phyloP scores from a whole-genome alignment of 2,113 vertebrate genomes.

The Chaetodon trifascialis region DNA sequence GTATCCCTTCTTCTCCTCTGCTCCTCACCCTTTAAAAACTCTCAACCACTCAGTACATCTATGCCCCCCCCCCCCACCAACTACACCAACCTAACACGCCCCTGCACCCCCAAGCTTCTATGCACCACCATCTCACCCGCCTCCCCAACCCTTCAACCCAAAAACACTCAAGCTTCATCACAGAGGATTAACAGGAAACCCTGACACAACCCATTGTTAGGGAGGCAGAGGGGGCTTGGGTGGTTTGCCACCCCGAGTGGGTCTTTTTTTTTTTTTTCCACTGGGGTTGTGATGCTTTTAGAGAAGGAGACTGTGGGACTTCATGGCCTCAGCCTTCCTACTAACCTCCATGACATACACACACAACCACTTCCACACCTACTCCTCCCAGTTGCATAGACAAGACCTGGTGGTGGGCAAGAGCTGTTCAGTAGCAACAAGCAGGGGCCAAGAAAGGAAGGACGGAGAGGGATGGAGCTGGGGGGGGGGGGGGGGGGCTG shows the following conservation, averaged over 20 bases:
- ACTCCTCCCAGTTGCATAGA: conserved; percentile 26
- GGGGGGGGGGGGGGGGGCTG: conserved; percentile 25
- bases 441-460: conserved; percentile 42
- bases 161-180: conserved; percentile 81
- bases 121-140: conserved; percentile 57
- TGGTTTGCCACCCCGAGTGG: conserved; percentile 76
- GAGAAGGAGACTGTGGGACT: conserved; percentile 52
- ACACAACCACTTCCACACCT: conserved; percentile 39
- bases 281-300: conserved; percentile 66
- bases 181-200: conserved; percentile 83
- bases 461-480: conserved; percentile 26
- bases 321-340: conserved; percentile 48
- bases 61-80: conserved; percentile 38
- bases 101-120: conserved; percentile 22
- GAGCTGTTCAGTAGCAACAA: conserved; percentile 49
- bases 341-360: conserved; percentile 48
- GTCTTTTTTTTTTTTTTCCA: conserved; percentile 71
- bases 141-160: conserved; percentile 56
- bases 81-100: conserved; percentile 38
- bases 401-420: conserved; percentile 9
- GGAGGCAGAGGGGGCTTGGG: conserved; percentile 75
- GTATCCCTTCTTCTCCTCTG: conserved; percentile 45
- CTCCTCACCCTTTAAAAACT: conserved; percentile 40
- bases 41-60: conserved; percentile 40
- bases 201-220: conserved; percentile 80